Percentiles rank a stretch among this genome's conserved stretches.
Evolutionary conservation across 2,888 invertebrate genomes (phyloP).

Genomic region (Ophion slaviceki): DNA sequence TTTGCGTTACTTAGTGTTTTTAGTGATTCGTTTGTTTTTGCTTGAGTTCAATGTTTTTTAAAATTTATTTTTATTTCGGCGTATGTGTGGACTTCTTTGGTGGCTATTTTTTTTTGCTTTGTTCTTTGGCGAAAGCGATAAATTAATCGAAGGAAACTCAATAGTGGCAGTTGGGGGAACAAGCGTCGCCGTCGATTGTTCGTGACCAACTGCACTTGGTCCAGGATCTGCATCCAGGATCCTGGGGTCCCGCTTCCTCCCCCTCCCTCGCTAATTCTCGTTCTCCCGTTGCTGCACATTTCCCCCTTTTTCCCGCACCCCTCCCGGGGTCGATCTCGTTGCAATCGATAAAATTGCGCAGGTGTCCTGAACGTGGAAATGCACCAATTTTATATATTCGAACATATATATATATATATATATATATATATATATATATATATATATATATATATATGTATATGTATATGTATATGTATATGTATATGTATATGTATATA

Average conservation of each 20-base stretch:
- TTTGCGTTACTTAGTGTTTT: background rate
- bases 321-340: conserved; percentile 18
- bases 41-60: background rate
- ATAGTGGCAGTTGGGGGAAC: conserved; percentile 71
- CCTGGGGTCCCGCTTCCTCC: conserved; percentile 44
- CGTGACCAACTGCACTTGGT: conserved; percentile 72
- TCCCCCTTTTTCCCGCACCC: conserved; percentile 15
- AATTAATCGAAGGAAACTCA: conserved; percentile 50
- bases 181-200: conserved; percentile 70
- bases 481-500: no score
- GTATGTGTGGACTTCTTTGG: background rate
- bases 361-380: conserved; percentile 58
- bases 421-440: no score
- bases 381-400: conserved; percentile 5
- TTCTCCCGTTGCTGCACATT: conserved; percentile 11
- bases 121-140: background rate
- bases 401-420: no score
- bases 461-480: no score
- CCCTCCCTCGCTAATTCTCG: conserved; percentile 12
- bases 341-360: conserved; percentile 70
- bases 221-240: conserved; percentile 68
- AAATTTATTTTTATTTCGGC: background rate
- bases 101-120: conserved; percentile 13
- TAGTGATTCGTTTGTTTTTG: background rate
- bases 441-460: no score